Conservation (phyloP, 2,113 vertebrate species). For the Boleophthalmus pectinirostris region DNA sequence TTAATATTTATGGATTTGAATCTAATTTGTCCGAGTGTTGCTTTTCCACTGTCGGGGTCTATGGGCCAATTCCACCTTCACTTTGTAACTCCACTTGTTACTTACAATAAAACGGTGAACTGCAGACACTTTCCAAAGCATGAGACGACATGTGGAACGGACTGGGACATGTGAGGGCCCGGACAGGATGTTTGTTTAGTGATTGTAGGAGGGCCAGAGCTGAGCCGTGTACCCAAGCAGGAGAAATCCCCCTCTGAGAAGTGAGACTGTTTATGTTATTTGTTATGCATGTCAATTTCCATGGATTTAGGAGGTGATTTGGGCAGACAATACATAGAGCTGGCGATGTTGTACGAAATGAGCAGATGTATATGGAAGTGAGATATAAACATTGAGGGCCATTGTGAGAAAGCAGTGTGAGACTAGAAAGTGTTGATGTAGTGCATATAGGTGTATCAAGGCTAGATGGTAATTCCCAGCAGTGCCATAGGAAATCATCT, state of each 20-base stretch:
- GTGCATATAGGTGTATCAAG: background rate
- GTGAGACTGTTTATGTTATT: conserved; percentile 65
- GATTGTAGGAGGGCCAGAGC: conserved; percentile 69
- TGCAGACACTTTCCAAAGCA: conserved; percentile 68
- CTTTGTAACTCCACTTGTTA: conserved; percentile 69
- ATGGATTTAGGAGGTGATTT: conserved; percentile 66
- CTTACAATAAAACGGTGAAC: conserved; percentile 62
- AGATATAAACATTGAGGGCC: conserved; percentile 30
- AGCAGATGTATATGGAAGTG: conserved; percentile 20
- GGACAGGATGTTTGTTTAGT: conserved; percentile 74
- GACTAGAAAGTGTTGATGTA: background rate
- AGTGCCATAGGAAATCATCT: too few relatives aligned
- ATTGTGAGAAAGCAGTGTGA: conserved; percentile 29
- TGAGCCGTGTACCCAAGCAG: conserved; percentile 52
- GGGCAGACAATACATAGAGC: conserved; percentile 57
- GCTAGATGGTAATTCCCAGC: background rate
- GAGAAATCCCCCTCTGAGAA: conserved; percentile 55
- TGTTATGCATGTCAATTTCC: conserved; percentile 71
- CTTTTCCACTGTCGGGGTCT: conserved; percentile 47
- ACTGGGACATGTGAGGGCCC: conserved; percentile 59
- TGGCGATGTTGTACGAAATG: conserved; percentile 42
- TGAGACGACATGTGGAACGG: conserved; percentile 60
- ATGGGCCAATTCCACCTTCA: conserved; percentile 63
- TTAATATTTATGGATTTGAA: conserved; percentile 56
- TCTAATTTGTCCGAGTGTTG: conserved; percentile 58